Percentiles rank a stretch among this genome's conserved stretches.
Evolutionary conservation across 2,113 vertebrate genomes (phyloP).

Genomic region (Gavialis gangeticus): DNA sequence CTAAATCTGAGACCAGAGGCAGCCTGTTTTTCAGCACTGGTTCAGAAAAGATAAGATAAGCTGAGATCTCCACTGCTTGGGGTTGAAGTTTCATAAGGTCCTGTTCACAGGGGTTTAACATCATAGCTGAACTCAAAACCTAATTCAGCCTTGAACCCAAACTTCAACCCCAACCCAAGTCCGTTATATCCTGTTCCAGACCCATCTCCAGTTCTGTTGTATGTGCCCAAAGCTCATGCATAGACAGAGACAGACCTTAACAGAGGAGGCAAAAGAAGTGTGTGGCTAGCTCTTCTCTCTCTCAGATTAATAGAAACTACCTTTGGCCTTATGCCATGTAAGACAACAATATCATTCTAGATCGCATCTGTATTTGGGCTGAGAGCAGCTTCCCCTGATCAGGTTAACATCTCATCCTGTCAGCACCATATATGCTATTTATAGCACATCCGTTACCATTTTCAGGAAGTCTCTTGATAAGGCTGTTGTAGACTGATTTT

Average conservation of each 20-base stretch:
- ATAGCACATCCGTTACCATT: background rate
- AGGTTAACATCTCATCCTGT: background rate
- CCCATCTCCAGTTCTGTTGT: background rate
- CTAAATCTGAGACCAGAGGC: background rate
- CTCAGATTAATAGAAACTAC: background rate
- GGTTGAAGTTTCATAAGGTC: background rate
- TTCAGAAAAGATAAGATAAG: background rate
- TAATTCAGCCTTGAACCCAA: background rate
- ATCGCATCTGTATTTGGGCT: background rate
- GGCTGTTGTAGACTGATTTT: background rate
- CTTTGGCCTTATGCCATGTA: background rate
- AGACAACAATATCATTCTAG: too few relatives aligned
- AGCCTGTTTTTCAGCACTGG: too few relatives aligned
- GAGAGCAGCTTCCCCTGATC: background rate
- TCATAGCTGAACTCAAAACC: background rate
- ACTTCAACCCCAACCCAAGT: background rate
- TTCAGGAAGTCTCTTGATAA: background rate
- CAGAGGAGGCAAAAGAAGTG: background rate
- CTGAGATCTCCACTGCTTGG: background rate
- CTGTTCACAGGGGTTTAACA: too few relatives aligned
- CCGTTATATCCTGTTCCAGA: background rate
- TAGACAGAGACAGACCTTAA: background rate
- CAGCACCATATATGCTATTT: background rate
- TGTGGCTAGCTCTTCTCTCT: background rate
- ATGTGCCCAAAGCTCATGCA: background rate